Evolutionary conservation across 2,888 invertebrate species (phyloP), one percentile per base, ranked within the genome.

Genomic region (Eristalis tenax): DNA sequence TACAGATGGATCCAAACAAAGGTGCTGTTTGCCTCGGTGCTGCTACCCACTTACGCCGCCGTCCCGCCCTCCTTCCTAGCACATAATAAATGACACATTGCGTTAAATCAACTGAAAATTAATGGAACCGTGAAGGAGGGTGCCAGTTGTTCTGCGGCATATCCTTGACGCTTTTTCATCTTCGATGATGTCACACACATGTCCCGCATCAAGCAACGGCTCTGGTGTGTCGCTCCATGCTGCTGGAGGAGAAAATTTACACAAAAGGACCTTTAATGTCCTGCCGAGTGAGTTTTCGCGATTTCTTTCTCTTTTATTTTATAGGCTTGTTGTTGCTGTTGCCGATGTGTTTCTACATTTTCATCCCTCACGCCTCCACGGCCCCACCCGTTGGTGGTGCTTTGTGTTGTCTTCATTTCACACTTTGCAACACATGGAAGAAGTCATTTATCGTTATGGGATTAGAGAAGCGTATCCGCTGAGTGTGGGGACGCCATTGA

Each of bases 71-170:
- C 64, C 64, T 75, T 75, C n/a, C n/a, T 26, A 59, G 23, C 66
- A 63, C 79, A 79, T 59, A 73, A 79, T 61, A 87, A 63, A 76
- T 76, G 87, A 79, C 83, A 83, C 83, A 76, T 79, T 87, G 87
- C 76, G 83, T 83, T 87, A 83, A 87, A 87, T 87, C 83, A 87
- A 80, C 68, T 83, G 79, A 87, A 87, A 87, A 76, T 87, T 87
- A 87, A 87, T 87, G 87, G 83, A 87, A 83, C 71, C 66, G 75
- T 76, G 79, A 80, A 79, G 71, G 71, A 73, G 87, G 87, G 75
- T 75, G 75, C 75, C 79, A 79, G 83, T 87, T 83, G 83, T 83
- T 83, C 71, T 73, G 79, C 71, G 65, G 63, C 79, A 83, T 64
- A 83, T 80, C 79, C 71, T 69, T 79, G 68, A 83, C 79, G 76